Percentiles rank a stretch among this genome's conserved stretches.
Conservation (phyloP, 2,113 vertebrate species). For the Cricetomys ansorgei region DNA sequence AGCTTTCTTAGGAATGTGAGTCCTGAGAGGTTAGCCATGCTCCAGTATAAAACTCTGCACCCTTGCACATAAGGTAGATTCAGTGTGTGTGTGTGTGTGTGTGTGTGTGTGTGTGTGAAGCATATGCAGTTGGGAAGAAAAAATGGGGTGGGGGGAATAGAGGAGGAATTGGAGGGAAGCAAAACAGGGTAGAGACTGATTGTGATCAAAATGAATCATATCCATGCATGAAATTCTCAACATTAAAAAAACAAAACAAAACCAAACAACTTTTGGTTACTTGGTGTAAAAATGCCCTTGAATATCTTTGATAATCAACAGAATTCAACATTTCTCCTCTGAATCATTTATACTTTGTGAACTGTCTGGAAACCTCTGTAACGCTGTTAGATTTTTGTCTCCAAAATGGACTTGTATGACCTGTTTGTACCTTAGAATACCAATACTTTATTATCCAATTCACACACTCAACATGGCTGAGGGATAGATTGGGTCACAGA, state of each 20-base stretch:
- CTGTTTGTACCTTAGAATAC: background rate
- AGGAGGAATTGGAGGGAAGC: background rate
- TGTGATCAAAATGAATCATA: background rate
- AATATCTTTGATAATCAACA: background rate
- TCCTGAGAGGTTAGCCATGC: background rate
- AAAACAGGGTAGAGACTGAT: background rate
- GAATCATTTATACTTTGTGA: background rate
- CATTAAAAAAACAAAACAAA: too few species aligned
- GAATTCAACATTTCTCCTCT: background rate
- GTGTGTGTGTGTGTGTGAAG: too few species aligned
- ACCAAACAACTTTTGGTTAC: background rate
- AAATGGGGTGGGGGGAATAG: background rate
- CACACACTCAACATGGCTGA: background rate
- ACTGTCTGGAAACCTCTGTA: background rate
- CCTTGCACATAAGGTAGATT: too few species aligned
- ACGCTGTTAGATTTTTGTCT: conserved; percentile 3
- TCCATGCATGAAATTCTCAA: background rate
- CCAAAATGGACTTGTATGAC: background rate
- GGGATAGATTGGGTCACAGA: accelerated
- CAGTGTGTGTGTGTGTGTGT: background rate
- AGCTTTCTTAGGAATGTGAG: background rate
- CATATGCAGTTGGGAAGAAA: background rate
- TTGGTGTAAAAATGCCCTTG: background rate
- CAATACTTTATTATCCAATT: background rate
- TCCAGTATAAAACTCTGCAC: background rate